Percentiles rank a stretch among this genome's conserved stretches.
Conservation (phyloP, 2,797 vertebrate genomes). For the Danionella dracula region DNA sequence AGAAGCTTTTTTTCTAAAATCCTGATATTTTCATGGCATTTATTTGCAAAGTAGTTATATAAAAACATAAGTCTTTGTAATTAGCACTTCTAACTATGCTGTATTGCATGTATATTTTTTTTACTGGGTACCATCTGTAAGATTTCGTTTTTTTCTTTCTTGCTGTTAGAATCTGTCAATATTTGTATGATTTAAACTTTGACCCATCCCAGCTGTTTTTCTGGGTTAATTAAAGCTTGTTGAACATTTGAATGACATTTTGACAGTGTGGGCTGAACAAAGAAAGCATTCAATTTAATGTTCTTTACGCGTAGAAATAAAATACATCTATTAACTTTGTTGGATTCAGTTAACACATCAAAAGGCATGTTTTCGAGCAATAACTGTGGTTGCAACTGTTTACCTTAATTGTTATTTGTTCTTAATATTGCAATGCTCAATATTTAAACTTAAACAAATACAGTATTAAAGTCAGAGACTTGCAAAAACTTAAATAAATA, state of each 20-base stretch:
- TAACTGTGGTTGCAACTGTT: too few species aligned
- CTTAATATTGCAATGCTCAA: too few species aligned
- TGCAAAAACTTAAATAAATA: too few species aligned
- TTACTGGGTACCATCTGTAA: constrained; percentile 13
- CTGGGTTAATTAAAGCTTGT: constrained; percentile 3
- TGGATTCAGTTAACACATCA: too few species aligned
- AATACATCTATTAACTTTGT: too few species aligned
- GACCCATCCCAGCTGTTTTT: neutral
- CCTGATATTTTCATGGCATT: constrained; percentile 24
- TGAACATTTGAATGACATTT: neutral
- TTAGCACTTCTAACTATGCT: constrained; percentile 25
- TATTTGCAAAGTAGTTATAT: constrained; percentile 18
- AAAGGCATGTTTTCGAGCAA: too few species aligned
- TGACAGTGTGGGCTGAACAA: neutral
- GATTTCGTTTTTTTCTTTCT: neutral
- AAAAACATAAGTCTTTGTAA: constrained; percentile 32
- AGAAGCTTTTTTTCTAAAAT: constrained; percentile 28
- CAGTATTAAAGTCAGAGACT: too few species aligned
- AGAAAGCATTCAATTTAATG: neutral
- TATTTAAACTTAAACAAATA: too few species aligned
- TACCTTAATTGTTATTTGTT: too few species aligned
- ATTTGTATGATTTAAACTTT: neutral
- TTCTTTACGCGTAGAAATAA: too few species aligned
- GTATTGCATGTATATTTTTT: neutral
- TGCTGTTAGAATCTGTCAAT: neutral